Percentiles rank a stretch among this genome's conserved stretches.
Evolutionary conservation across 1,140 invertebrate species (phyloP).

Genomic region (Zaprionus inermis): DNA sequence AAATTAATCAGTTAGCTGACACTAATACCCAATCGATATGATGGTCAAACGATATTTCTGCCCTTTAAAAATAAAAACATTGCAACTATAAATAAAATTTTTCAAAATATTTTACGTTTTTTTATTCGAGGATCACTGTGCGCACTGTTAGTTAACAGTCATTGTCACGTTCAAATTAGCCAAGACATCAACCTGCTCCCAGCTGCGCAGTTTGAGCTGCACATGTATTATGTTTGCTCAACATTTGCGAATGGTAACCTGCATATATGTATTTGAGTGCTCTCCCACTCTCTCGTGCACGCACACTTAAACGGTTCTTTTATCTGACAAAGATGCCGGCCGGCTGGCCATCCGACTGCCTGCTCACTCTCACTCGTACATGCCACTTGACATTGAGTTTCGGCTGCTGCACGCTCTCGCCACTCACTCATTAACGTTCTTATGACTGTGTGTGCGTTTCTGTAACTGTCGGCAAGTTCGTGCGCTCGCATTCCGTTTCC

Average conservation of each 20-base stretch:
- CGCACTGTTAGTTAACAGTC: slow-evolving; percentile 1
- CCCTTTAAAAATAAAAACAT: slow-evolving; percentile 62
- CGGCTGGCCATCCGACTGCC: slow-evolving; percentile 38
- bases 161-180: slow-evolving; percentile 12
- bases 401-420: slow-evolving; percentile 31
- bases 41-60: slow-evolving; percentile 71
- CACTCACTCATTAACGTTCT: slow-evolving; percentile 18
- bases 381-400: slow-evolving; percentile 71
- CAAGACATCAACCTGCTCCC: slow-evolving; percentile 43
- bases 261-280: slow-evolving; percentile 4
- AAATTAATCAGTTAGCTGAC: slow-evolving; percentile 62
- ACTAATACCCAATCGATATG: slow-evolving; percentile 70
- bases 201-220: slow-evolving; percentile 27
- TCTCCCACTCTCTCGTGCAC: slow-evolving; percentile 34
- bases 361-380: slow-evolving; percentile 54
- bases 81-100: slow-evolving; percentile 53
- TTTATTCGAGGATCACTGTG: too few species aligned
- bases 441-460: slow-evolving; percentile 11
- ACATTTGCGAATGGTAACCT: slow-evolving; percentile 33
- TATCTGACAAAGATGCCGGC: slow-evolving; percentile 62
- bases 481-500: slow-evolving; percentile 6
- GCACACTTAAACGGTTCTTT: slow-evolving; percentile 22
- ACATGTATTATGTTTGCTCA: slow-evolving; percentile 43
- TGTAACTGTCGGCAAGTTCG: slow-evolving; percentile 25
- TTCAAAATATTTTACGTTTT: not conserved